Conservation (phyloP, 2,888 invertebrate genomes). For the Corythucha ciliata region DNA sequence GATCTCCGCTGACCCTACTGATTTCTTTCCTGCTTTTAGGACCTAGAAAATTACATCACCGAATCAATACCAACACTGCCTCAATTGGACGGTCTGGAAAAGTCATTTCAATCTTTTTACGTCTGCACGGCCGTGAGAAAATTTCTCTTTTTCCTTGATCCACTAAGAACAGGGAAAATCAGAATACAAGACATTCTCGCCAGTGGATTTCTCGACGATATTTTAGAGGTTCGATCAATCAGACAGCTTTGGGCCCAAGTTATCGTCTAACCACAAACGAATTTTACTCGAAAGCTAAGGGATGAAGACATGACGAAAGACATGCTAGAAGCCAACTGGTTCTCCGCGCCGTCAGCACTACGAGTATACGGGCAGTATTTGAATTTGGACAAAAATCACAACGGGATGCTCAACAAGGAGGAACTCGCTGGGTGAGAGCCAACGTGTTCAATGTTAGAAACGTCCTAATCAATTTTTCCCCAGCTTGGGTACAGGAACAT, state of each 20-base stretch:
- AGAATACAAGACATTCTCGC: conserved; percentile 85
- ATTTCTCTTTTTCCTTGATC: conserved; percentile 92
- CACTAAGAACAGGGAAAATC: conserved; percentile 74
- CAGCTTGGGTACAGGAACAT: conserved; percentile 80
- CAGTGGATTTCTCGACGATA: conserved; percentile 83
- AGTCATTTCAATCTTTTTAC: conserved; percentile 91
- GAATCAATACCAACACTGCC: conserved; percentile 87
- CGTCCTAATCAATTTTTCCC: neutral
- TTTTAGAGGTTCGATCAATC: conserved; percentile 57
- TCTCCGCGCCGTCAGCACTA: conserved; percentile 78
- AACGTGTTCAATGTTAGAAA: neutral
- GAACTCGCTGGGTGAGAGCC: conserved; percentile 69
- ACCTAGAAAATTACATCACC: conserved; percentile 88
- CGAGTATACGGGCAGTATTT: conserved; percentile 90
- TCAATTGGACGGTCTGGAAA: conserved; percentile 80
- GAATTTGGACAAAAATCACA: conserved; percentile 86
- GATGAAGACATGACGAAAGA: conserved; percentile 78
- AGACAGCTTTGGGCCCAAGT: neutral
- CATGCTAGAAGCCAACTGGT: conserved; percentile 81
- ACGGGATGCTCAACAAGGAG: conserved; percentile 87
- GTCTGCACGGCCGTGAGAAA: conserved; percentile 92
- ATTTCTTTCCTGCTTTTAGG: conserved; percentile 48
- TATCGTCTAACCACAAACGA: neutral
- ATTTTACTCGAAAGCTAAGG: conserved; percentile 48
- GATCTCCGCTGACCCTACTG: neutral